Conservation (phyloP, 2,113 vertebrate genomes). For the Seriola aureovittata region DNA sequence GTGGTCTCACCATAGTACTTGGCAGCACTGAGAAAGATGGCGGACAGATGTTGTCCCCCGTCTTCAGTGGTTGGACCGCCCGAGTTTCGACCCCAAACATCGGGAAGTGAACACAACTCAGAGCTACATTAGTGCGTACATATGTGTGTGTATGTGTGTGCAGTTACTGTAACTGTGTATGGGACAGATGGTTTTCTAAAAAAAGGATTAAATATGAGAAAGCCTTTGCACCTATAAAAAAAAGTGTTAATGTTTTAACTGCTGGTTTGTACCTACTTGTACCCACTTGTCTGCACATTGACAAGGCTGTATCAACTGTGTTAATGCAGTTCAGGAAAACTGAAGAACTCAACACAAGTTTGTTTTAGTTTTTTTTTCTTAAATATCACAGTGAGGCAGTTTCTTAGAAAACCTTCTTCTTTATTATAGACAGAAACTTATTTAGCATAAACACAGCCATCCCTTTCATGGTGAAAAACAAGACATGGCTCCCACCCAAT, state of each 20-base stretch:
- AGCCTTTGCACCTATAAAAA: constrained; percentile 1
- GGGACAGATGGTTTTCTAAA: constrained; percentile 12
- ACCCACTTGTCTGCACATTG: constrained; percentile 8
- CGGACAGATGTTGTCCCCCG: constrained; percentile 71
- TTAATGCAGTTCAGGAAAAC: background rate
- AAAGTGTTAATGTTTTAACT: constrained; percentile 10
- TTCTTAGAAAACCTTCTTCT: background rate
- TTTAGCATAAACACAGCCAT: constrained; percentile 25
- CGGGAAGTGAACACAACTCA: constrained; percentile 69
- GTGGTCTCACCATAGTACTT: constrained; percentile 69
- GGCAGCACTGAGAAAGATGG: constrained; percentile 73
- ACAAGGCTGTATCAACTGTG: constrained; percentile 3
- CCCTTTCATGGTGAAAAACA: constrained; percentile 28
- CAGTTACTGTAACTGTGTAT: background rate
- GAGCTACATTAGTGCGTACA: constrained; percentile 48
- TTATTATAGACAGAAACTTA: constrained; percentile 42
- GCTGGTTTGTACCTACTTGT: constrained; percentile 17
- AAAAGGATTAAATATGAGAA: constrained; percentile 3
- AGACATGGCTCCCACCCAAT: background rate
- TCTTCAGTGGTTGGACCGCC: constrained; percentile 67
- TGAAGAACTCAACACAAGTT: background rate
- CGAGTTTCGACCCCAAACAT: constrained; percentile 64
- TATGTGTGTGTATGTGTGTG: constrained; percentile 8
- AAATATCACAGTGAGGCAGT: constrained; percentile 37
- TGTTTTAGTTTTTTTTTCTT: background rate